Percentiles rank a stretch among this genome's conserved stretches.
Conservation (phyloP, 2,888 invertebrate species). For the Julus scandinavius region DNA sequence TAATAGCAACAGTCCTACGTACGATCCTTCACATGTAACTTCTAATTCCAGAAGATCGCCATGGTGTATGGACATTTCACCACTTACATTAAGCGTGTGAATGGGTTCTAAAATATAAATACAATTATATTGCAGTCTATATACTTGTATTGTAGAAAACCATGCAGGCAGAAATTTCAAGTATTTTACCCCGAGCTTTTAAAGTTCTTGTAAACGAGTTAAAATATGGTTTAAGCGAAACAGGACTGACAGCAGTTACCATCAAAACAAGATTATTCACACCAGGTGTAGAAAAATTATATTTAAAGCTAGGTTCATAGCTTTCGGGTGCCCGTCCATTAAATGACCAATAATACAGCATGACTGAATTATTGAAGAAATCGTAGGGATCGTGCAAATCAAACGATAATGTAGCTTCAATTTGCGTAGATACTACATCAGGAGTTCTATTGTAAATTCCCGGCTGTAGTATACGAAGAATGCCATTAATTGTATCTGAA, state of each 20-base stretch:
- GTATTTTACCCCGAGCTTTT: slow-evolving; percentile 45
- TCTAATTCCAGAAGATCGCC: slow-evolving; percentile 79
- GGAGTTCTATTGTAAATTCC: background rate
- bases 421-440: slow-evolving; percentile 28
- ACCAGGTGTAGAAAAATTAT: slow-evolving; percentile 49
- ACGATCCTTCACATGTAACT: slow-evolving; percentile 78
- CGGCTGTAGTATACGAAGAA: slow-evolving; percentile 33
- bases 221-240: background rate
- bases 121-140: background rate
- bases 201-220: slow-evolving; percentile 18
- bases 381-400: slow-evolving; percentile 46
- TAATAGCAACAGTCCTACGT: background rate
- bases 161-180: too few species aligned
- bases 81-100: slow-evolving; percentile 75
- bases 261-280: slow-evolving; percentile 2
- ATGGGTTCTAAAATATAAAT: slow-evolving; percentile 72
- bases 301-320: background rate
- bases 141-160: too few species aligned
- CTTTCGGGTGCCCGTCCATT: background rate
- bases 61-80: slow-evolving; percentile 84
- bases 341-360: slow-evolving; percentile 45
- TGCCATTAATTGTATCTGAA: slow-evolving; percentile 47
- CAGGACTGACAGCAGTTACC: background rate
- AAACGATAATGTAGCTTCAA: slow-evolving; percentile 42
- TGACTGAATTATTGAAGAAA: slow-evolving; percentile 33